Evolutionary conservation across 2,888 invertebrate species (phyloP), one percentile per base, ranked within the genome.

Genomic region (Microctonus hyperodae): DNA sequence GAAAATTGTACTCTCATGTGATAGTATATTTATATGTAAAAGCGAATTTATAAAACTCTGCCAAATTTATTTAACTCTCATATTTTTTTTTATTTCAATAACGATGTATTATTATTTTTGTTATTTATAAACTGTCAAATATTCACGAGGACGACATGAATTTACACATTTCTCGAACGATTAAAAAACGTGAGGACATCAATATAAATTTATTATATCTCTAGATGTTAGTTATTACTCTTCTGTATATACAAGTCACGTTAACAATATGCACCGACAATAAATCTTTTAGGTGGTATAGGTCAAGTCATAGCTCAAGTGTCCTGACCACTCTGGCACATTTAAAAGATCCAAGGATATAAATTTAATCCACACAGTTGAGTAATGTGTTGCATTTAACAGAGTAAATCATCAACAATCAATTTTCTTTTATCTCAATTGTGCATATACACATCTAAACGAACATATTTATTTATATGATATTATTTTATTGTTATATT

Each of bases 371-470:
- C 44, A 20, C 16, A n/a, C n/a, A n/a, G n/a, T 44, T 20, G 44
- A 20, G 16, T 44, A 44, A 44, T 44, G 16, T 44, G 44, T 44
- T 44, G 16, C 44, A 44, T 44, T 44, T 9, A 44, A 44, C 16
- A 2, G 16, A 20, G 44, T 44, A 44, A 44, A 44, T 44, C 44
- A 44, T 44, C 16, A 44, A 16, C 44, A 56, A 53, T 53, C 33
- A 67, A 67, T 60, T 62, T 62, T 33, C 28, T 62, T 58, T 64
- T 65, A 37, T 55, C 31, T 11, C n/a, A n/a, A n/a, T n/a, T n/a
- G n/a, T n/a, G n/a, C n/a, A n/a, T n/a, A n/a, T n/a, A n/a, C n/a
- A n/a, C n/a, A n/a, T n/a, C n/a, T n/a, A n/a, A n/a, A n/a, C n/a
- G n/a, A n/a, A n/a, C n/a, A 56, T 57, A n/a, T 57, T 20, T 44